Evolutionary conservation across 2,797 vertebrate genomes (phyloP), one percentile per base, ranked within the genome.

Genomic region (Chaenodraco wilsoni): DNA sequence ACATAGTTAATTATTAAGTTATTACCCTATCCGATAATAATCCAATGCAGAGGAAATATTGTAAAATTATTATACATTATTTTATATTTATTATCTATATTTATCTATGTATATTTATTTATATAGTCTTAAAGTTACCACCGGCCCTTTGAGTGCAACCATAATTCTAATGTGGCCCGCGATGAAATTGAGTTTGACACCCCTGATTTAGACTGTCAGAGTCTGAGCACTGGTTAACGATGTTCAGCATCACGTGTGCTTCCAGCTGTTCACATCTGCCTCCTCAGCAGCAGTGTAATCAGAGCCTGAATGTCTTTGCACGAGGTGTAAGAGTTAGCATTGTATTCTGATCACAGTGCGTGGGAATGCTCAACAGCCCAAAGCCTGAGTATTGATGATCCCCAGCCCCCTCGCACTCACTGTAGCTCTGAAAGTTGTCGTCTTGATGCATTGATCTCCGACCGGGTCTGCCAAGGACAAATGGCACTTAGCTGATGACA

Each of bases 401-500:
- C 41, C 65, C 31, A 41, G 57, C 58, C 70, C 76, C 13, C 16
- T 76, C 76, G 65, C 11, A 54, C 59, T 83, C 68, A 51, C 78
- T 85, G 69, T 72, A 48, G 71, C 77, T 84, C 63, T 64, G 76
- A 79, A 83, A 85, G 76, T 86, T 86, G 83, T 82, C 82, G 78
- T 87, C 65, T 74, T 87, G 85, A 89, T 77, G 78, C 76, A 91
- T 90, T 79, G 76, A 83, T 78, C 79, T 79, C 78, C 31, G 71
- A 67, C 68, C 9, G 37, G 67, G 64, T 81, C 76, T 76, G 82
- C 87, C 91, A 89, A 92, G 88, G 89, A 90, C 89, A 87, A 89
- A 90, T 83, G 76, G 86, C 90, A 92, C 90, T 93, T 93, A 91
- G 92, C 89, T 91, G 92, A 94, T 93, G 91, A 88, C 70, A 69